Evolutionary conservation across 2,797 vertebrate genomes (phyloP).

Genomic region (Mormyrops attenuatus): DNA sequence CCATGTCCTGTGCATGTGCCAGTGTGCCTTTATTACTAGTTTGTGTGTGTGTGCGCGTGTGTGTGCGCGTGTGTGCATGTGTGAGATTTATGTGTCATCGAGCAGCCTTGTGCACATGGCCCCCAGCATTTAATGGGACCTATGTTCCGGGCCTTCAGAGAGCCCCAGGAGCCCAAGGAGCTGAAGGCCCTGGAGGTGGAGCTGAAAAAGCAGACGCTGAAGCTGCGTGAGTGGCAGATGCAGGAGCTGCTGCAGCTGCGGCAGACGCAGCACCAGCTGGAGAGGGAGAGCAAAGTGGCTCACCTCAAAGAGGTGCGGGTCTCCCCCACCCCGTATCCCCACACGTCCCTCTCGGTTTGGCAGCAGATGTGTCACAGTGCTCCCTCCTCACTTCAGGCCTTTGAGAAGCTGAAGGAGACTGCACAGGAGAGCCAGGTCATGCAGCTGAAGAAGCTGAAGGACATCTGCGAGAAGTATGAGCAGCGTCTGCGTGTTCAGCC

Average conservation of each 20-base stretch:
- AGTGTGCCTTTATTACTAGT: neutral
- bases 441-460: constrained; percentile 75
- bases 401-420: constrained; percentile 65
- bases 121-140: neutral
- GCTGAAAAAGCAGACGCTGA: constrained; percentile 48
- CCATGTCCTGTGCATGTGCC: neutral
- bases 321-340: neutral
- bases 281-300: constrained; percentile 55
- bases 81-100: constrained; percentile 16
- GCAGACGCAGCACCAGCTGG: constrained; percentile 54
- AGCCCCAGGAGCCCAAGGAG: constrained; percentile 46
- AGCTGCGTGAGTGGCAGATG: constrained; percentile 69
- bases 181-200: constrained; percentile 55
- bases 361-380: neutral
- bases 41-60: neutral
- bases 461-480: constrained; percentile 70
- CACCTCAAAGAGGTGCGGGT: constrained; percentile 65
- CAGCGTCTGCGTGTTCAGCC: neutral
- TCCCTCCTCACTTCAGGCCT: constrained; percentile 47
- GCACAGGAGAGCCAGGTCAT: constrained; percentile 58
- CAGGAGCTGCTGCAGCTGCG: constrained; percentile 68
- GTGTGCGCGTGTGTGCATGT: constrained; percentile 3
- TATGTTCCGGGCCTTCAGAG: constrained; percentile 37
- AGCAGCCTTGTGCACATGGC: neutral
- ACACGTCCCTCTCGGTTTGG: neutral